Base-by-base conservation (phyloP, 2,797 vertebrate genomes). In the Sardinella longiceps region DNA sequence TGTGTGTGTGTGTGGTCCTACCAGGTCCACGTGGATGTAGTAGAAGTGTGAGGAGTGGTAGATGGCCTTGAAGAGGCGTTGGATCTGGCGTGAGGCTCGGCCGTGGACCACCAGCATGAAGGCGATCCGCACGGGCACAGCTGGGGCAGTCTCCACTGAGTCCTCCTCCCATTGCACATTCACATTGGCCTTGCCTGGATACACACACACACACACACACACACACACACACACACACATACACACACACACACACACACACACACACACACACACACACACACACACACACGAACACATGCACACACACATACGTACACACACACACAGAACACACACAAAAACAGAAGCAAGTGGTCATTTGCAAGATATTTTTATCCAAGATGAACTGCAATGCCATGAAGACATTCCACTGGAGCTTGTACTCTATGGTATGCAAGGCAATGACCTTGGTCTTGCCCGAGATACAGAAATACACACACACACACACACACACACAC, bases 1-100 rank as follows among this genome's bases (percentile, higher is more conserved):
- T n/a, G n/a, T n/a, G n/a, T n/a, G n/a, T n/a, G n/a, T n/a, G n/a
- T n/a, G n/a, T n/a, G n/a, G n/a, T n/a, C n/a, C n/a, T n/a, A 99
- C 98, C 97, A 99, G 97, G 94, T 99, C 98, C 45, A 99, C 97
- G 0, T 99, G 98, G 92, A 99, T 97, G 92, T 99, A 99, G 95
- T 98, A 99, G 93, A 96, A 99, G 93, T 99, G 98, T 48, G 98
- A 96, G 33, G 93, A 94, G 94, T 99, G 98, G 94, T 98, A 99
- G 92, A 99, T 98, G 92, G 98, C 97, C 95, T 99, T 99, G 93
- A 99, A 98, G 95, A 99, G 97, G 90, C 98, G 96, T 23, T 97
- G 96, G 80, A 99, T 96, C 93, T 99, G 98, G 85, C 98, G 97
- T 2, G 98, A 96, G 43, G 98, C 97, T 58, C 97, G 95, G 85